Evolutionary conservation across 2,888 invertebrate species (phyloP).

Genomic region (Coleophora deauratella): DNA sequence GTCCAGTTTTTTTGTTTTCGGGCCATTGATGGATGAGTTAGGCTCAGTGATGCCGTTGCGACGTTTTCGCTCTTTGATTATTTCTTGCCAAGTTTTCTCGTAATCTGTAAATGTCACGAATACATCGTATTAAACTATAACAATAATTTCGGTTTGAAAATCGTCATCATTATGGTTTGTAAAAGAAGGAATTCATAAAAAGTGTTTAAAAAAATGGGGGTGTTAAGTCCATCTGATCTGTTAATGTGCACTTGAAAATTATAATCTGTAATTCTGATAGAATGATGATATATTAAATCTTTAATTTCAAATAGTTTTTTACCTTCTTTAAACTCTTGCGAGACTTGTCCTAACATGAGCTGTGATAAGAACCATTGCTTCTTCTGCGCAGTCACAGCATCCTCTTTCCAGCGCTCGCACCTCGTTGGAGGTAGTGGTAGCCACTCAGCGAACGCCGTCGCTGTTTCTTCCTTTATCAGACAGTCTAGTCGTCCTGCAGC

Average conservation of each 20-base stretch:
- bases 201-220: no score
- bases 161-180: no score
- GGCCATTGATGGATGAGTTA: conserved; percentile 18
- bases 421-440: neutral
- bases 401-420: conserved; percentile 9
- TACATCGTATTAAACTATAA: no score
- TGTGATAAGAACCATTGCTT: conserved; percentile 76
- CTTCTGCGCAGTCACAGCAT: conserved; percentile 33
- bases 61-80: conserved; percentile 76
- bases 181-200: no score
- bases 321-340: conserved; percentile 75
- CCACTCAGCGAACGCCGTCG: conserved; percentile 27
- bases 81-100: conserved; percentile 77
- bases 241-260: no score
- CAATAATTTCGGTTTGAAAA: no score
- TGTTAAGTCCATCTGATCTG: no score
- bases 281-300: no score
- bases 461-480: conserved; percentile 41
- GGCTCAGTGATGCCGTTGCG: conserved; percentile 54
- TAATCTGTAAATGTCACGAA: conserved; percentile 65
- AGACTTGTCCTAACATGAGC: conserved; percentile 72
- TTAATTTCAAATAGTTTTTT: no score
- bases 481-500: conserved; percentile 46
- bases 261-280: no score
- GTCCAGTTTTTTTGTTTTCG: conserved; percentile 22